Evolutionary conservation across 2,113 vertebrate species (phyloP).

Genomic region (Cheilinus undulatus): DNA sequence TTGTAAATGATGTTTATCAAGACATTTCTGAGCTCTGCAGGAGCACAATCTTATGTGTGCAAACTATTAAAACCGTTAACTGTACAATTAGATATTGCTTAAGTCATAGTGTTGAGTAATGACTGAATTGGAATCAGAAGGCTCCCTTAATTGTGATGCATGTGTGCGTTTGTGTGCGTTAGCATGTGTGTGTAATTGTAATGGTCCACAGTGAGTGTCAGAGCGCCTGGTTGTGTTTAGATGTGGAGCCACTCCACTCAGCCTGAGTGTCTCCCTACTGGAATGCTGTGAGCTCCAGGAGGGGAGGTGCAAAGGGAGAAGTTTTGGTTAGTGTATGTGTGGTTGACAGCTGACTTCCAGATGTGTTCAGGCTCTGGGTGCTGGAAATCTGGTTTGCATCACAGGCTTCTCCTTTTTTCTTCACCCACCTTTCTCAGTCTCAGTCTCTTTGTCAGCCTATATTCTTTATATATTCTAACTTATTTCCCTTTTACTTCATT

Average conservation of each 20-base stretch:
- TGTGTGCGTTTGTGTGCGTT: constrained; percentile 21
- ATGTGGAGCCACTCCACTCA: constrained; percentile 80
- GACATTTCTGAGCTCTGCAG: constrained; percentile 16
- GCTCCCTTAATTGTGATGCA: neutral
- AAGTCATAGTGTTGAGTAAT: constrained; percentile 43
- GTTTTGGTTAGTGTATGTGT: constrained; percentile 30
- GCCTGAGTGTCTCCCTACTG: constrained; percentile 82
- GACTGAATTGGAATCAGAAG: constrained; percentile 50
- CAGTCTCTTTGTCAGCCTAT: constrained; percentile 8
- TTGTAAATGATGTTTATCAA: neutral
- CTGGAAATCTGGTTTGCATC: constrained; percentile 81
- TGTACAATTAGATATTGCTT: constrained; percentile 50
- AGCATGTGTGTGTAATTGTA: constrained; percentile 32
- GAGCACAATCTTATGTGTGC: constrained; percentile 14
- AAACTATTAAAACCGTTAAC: constrained; percentile 45
- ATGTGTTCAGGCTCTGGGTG: constrained; percentile 75
- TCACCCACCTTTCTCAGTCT: constrained; percentile 41
- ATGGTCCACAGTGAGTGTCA: constrained; percentile 71
- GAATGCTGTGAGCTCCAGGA: constrained; percentile 79
- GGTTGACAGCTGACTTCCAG: constrained; percentile 73
- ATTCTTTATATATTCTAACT: constrained; percentile 19
- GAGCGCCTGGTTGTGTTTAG: constrained; percentile 80
- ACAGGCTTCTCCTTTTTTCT: constrained; percentile 61
- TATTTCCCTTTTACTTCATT: neutral
- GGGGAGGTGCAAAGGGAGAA: constrained; percentile 68